These are phyloP conservation scores for Salvator merianae DNA, from an alignment of 2,113 vertebrate species.

Conservation along the genomic window DNA sequence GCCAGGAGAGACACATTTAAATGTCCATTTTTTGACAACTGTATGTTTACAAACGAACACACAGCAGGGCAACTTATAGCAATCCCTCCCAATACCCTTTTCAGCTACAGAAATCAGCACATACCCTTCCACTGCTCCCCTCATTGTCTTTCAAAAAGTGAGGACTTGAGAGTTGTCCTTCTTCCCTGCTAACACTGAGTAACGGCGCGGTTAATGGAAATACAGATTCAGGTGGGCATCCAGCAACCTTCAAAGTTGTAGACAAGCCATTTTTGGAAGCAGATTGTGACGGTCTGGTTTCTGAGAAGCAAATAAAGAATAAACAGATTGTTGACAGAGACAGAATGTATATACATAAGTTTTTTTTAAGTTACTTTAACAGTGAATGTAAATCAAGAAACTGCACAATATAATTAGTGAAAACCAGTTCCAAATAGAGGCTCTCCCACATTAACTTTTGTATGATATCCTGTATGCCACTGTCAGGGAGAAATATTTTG, in stretches of 20 bases:
- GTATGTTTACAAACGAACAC: no score
- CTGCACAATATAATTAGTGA: not conserved
- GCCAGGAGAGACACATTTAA: no score
- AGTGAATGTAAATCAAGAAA: not conserved
- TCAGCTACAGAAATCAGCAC: not conserved
- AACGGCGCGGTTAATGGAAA: not conserved
- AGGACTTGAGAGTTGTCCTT: accelerated
- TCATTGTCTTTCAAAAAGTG: accelerated
- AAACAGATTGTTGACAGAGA: not conserved
- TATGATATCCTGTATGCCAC: no score
- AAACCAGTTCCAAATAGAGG: not conserved
- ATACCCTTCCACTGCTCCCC: slow-evolving; percentile 36
- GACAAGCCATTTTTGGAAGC: accelerated
- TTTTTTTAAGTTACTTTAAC: not conserved
- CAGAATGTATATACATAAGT: not conserved
- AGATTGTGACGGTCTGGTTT: not conserved
- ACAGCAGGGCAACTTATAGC: no score
- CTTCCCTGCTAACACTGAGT: not conserved
- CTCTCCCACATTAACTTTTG: no score
- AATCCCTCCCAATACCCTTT: not conserved
- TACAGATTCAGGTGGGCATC: not conserved
- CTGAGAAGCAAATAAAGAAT: slow-evolving; percentile 20
- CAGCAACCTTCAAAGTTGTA: not conserved
- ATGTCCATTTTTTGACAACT: no score
- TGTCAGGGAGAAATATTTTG: no score